Base-by-base conservation (phyloP, 2,113 vertebrate species). In the Paraplagusia blochii region DNA sequence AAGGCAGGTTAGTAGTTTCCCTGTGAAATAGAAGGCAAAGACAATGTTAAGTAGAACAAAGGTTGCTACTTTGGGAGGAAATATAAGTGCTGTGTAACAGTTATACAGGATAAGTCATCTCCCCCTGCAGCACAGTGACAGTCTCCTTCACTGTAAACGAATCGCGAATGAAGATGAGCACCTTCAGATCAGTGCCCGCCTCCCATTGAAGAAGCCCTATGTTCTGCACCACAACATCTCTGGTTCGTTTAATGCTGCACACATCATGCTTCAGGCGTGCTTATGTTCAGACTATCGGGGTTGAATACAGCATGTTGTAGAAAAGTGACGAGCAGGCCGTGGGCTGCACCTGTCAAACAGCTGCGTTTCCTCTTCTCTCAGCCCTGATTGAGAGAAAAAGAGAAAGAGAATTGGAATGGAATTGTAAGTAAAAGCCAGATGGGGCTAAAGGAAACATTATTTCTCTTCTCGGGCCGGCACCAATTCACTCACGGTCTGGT, bases 341-440 rank as follows among this genome's bases (percentile, higher is more conserved):
- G 57, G 17, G 34, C 51, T 18, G 15, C 11, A 14, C 11, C n/a
- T 13, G 16, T 88, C 74, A 88, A 38, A 87, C 70, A 45, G 58
- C 64, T 0, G 70, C 80, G 73, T 43, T 76, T 16, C 63, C 60
- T 66, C 53, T 82, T 51, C 52, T 73, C 48, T 80, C 75, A 0
- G 69, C 64, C 71, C 84, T 87, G 62, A 29, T 14, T 2, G 53
- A 49, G 22, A 29, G 22, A 29, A 6, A 29, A 29, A 29, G 22
- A 6, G 22, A 6, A 6, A 40, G 42, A 66, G 43, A 66, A 22
- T n/a, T n/a, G n/a, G n/a, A n/a, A n/a, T n/a, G n/a, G n/a, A n/a
- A n/a, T n/a, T n/a, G n/a, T n/a, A n/a, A n/a, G n/a, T n/a, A n/a
- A n/a, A n/a, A n/a, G n/a, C n/a, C n/a, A n/a, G n/a, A n/a, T n/a